Conservation (phyloP, 1,140 invertebrate genomes). For the Drosophila takahashii region DNA sequence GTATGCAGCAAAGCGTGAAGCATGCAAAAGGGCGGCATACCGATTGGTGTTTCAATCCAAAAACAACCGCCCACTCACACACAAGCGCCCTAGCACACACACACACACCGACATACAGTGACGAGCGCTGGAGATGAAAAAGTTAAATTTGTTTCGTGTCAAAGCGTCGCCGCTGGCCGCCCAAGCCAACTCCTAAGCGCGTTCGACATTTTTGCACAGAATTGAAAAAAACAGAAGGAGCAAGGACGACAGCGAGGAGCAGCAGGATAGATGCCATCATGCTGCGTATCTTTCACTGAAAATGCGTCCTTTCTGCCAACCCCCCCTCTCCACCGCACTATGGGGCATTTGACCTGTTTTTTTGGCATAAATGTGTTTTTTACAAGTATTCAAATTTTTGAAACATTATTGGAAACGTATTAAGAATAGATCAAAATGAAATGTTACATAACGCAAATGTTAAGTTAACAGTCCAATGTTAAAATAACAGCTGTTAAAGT, state of each 20-base stretch:
- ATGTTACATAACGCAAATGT: too few relatives aligned
- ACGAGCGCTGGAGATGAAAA: conserved; percentile 75
- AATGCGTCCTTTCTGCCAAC: not conserved
- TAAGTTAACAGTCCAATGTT: too few relatives aligned
- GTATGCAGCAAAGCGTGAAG: conserved; percentile 78
- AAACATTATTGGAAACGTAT: too few relatives aligned
- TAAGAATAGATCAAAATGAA: too few relatives aligned
- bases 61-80: conserved; percentile 8
- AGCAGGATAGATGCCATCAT: conserved; percentile 54
- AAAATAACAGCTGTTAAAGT: too few relatives aligned
- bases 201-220: conserved; percentile 77
- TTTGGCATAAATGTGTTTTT: too few relatives aligned
- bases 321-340: not conserved
- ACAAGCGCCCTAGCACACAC: not conserved
- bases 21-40: conserved; percentile 65
- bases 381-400: too few relatives aligned
- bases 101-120: conserved; percentile 16
- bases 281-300: conserved; percentile 27
- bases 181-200: conserved; percentile 71
- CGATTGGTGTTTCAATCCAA: conserved; percentile 56
- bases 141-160: conserved; percentile 83
- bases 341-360: too few relatives aligned
- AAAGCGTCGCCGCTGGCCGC: conserved; percentile 69
- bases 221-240: conserved; percentile 63
- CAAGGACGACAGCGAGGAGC: conserved; percentile 21